Base-by-base conservation (phyloP, 2,888 invertebrate species). In the Crocallis elinguaria region DNA sequence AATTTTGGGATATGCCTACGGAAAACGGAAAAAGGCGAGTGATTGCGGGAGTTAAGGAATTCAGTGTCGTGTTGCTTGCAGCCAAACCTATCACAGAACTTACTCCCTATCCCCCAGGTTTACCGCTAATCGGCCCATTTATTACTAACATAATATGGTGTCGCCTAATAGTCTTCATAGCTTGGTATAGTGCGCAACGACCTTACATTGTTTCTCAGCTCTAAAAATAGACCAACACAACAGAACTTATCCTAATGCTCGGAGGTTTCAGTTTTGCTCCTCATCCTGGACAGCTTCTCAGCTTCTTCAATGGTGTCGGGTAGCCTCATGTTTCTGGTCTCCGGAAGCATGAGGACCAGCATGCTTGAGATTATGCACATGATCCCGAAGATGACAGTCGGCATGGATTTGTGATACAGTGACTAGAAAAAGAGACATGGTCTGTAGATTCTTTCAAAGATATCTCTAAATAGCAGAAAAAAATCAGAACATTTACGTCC, bases 301-400 rank as follows among this genome's bases (percentile, higher is more conserved):
- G 95, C 95, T 67, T 95, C 95, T 61, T 93, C 93, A 16, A 95
- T 93, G 1, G 95, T 95, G 82, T 95, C 95, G 0, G 93, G 93
- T 0, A 94, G 82, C 62, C 94, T 93, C 60, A 92, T 92, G 66
- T 94, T 94, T 42, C 93, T 81, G 0, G 95, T 96, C 77, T 96
- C 96, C 0, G 95, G 95, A 50, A 95, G 93, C 65, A 93, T 80
- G 13, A 95, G 76, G 0, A 94, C 93, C 49, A 95, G 74, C n/a
- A 92, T 54, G 11, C 93, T 94, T 33, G 94, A 94, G 38, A 93
- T 73, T 2, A 93, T 69, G 38, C 94, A 93, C 92, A 94, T 93
- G 1, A 75, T 82, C 0, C 94, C 94, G 69, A 95, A 95, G 42
- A 94, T 88, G 25, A 94, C 86, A 2, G 94, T 89, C 1, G 95